These are phyloP conservation scores for Aspidoscelis tigris DNA, from an alignment of 2,113 vertebrate genomes.

Conservation along the genomic window DNA sequence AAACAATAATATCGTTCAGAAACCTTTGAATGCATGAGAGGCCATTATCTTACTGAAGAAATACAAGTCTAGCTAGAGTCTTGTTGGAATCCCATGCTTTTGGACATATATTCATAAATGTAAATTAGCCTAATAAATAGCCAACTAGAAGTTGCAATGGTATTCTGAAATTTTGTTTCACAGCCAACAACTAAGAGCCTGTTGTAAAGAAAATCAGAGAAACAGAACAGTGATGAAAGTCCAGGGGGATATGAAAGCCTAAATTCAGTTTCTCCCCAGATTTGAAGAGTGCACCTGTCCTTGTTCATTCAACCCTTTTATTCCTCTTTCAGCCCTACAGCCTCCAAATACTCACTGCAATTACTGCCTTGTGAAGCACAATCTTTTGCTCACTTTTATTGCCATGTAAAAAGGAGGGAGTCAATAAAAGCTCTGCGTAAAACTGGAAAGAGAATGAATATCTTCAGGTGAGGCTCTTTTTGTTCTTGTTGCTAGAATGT, in stretches of 20 bases:
- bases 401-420: neutral
- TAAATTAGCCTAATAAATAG: too few relatives aligned
- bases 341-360: neutral
- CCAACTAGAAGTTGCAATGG: too few relatives aligned
- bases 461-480: neutral
- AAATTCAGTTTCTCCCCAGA: neutral
- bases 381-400: conserved; percentile 7
- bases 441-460: neutral
- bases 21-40: too few relatives aligned
- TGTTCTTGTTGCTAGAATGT: neutral
- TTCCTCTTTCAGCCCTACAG: neutral
- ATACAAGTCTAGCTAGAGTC: too few relatives aligned
- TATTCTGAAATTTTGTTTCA: too few relatives aligned
- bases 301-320: neutral
- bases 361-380: conserved; percentile 1
- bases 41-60: too few relatives aligned
- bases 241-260: neutral
- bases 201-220: too few relatives aligned
- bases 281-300: neutral
- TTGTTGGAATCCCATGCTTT: too few relatives aligned
- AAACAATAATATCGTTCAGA: too few relatives aligned
- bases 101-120: too few relatives aligned
- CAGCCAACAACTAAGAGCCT: too few relatives aligned
- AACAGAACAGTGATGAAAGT: neutral
- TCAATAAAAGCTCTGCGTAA: conserved; percentile 10